phyloP scores from a whole-genome alignment of 2,888 invertebrate genomes.

The Spodoptera littoralis region DNA sequence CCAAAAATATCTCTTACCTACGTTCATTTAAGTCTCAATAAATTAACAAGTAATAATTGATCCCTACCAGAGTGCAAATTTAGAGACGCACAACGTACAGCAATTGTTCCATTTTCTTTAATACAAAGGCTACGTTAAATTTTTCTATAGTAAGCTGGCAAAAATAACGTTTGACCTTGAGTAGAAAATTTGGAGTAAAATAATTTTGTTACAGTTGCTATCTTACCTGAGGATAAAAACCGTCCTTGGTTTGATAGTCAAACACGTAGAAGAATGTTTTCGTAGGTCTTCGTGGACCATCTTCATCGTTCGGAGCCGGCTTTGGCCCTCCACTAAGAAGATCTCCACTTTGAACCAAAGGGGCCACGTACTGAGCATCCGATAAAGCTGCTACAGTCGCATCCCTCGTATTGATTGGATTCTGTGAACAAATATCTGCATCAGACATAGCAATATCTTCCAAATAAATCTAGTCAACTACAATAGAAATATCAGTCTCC shows the following conservation, averaged over 20 bases:
- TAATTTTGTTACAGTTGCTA: neutral
- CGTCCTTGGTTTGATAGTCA: slow-evolving; percentile 96
- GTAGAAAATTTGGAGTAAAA: neutral
- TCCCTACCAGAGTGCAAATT: slow-evolving; percentile 17
- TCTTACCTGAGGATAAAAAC: slow-evolving; percentile 95
- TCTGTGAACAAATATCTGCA: slow-evolving; percentile 83
- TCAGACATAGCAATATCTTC: neutral
- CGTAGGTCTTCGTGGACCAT: slow-evolving; percentile 89
- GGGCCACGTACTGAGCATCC: slow-evolving; percentile 98
- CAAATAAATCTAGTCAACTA: neutral
- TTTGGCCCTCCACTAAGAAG: slow-evolving; percentile 92
- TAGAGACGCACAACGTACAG: neutral
- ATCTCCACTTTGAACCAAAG: slow-evolving; percentile 95
- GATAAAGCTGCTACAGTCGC: slow-evolving; percentile 97
- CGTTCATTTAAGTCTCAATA: neutral
- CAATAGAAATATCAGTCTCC: slow-evolving; percentile 6
- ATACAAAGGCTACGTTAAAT: neutral
- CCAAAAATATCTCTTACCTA: neutral
- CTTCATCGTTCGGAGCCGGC: slow-evolving; percentile 86
- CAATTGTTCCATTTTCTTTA: slow-evolving; percentile 2
- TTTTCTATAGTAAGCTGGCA: too few relatives aligned
- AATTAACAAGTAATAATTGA: slow-evolving; percentile 23
- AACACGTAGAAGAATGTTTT: slow-evolving; percentile 97
- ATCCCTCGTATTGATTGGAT: slow-evolving; percentile 96
- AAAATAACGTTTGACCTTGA: neutral